phyloP scores from a whole-genome alignment of 2,797 vertebrate genomes.

The Brachymystax lenok region DNA sequence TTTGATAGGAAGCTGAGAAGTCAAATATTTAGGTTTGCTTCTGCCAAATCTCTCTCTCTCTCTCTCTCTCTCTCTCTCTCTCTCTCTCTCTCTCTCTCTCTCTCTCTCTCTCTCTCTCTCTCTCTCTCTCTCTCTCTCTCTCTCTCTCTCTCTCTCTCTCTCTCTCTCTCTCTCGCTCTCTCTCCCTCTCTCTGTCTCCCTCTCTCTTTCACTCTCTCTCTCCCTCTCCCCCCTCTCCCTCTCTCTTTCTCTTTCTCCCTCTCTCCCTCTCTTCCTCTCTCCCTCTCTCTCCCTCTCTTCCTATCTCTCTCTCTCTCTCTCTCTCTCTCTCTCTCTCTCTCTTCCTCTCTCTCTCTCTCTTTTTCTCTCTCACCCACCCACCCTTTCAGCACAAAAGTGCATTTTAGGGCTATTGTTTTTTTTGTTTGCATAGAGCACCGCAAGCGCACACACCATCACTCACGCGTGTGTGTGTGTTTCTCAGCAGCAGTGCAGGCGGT shows the following conservation, averaged over 20 bases:
- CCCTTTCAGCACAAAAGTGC: slow-evolving; percentile 44
- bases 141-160: not conserved
- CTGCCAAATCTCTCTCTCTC: too few relatives aligned
- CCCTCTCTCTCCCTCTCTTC: slow-evolving; percentile 10
- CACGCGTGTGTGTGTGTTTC: not conserved
- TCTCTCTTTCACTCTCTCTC: slow-evolving; percentile 9
- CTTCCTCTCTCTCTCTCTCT: not conserved
- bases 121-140: not conserved
- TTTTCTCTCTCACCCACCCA: not conserved
- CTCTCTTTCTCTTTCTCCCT: not conserved
- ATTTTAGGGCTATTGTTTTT: slow-evolving; percentile 71
- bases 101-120: not conserved
- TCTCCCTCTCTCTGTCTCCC: slow-evolving; percentile 1
- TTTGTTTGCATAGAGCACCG: slow-evolving; percentile 45
- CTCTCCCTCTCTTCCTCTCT: slow-evolving; percentile 3
- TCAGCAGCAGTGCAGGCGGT: slow-evolving; percentile 1
- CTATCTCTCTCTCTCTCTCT: not conserved
- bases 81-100: too few relatives aligned
- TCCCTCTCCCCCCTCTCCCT: not conserved
- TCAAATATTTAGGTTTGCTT: too few relatives aligned
- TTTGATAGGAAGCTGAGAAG: too few relatives aligned
- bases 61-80: too few relatives aligned
- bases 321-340: slow-evolving; percentile 4
- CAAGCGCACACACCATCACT: slow-evolving; percentile 8
- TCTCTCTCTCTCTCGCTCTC: too few relatives aligned